Conservation (phyloP, 2,888 invertebrate genomes). For the Napeogenes inachia region DNA sequence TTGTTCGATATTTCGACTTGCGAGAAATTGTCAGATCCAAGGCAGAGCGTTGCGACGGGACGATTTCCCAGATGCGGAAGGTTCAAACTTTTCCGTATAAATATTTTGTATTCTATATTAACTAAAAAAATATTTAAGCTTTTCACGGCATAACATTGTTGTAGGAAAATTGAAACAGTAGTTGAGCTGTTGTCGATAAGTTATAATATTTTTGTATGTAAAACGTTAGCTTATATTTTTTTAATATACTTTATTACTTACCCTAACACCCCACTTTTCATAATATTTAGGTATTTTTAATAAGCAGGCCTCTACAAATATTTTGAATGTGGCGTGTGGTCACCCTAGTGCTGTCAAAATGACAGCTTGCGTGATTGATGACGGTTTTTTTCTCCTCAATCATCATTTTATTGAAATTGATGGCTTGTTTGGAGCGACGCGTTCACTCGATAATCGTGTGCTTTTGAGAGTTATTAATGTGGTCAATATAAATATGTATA, state of each 20-base stretch:
- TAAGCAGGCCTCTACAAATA: slow-evolving; percentile 29
- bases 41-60: too few species aligned
- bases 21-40: too few species aligned
- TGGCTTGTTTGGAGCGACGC: slow-evolving; percentile 46
- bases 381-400: slow-evolving; percentile 51
- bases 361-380: slow-evolving; percentile 56
- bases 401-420: slow-evolving; percentile 67
- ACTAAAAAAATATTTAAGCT: too few species aligned
- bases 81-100: too few species aligned
- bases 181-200: too few species aligned
- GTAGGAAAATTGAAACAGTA: too few species aligned
- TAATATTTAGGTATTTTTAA: slow-evolving; percentile 26
- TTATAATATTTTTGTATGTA: too few species aligned
- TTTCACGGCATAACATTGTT: too few species aligned
- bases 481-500: slow-evolving; percentile 17
- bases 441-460: slow-evolving; percentile 41
- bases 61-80: too few species aligned
- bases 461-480: slow-evolving; percentile 41
- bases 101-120: too few species aligned
- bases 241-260: neutral
- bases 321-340: slow-evolving; percentile 32
- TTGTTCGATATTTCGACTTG: too few species aligned
- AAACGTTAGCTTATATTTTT: too few species aligned
- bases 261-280: neutral
- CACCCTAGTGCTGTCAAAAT: slow-evolving; percentile 45